A percentile compares a stretch with the other conserved stretches of the same genome.
phyloP scores from a whole-genome alignment of 2,797 vertebrate species.

The Cynodonichthys magdalenae region DNA sequence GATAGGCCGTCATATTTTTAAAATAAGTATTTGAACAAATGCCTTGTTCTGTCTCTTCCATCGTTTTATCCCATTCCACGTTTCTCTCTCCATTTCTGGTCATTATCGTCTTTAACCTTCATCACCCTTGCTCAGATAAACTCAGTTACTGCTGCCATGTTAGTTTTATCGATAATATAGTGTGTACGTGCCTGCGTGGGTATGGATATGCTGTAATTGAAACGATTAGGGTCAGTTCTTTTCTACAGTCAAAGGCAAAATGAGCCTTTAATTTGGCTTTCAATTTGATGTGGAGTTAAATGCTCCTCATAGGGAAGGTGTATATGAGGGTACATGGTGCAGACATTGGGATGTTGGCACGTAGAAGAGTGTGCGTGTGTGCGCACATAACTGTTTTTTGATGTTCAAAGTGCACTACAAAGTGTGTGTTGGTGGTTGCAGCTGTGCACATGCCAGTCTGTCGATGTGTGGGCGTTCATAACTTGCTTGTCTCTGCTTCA shows the following conservation, averaged over 20 bases:
- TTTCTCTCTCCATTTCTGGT: constrained; percentile 29
- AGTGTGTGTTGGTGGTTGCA: constrained; percentile 18
- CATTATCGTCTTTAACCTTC: constrained; percentile 47
- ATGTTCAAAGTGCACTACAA: constrained; percentile 16
- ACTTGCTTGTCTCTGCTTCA: constrained; percentile 60
- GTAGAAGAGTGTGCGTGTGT: neutral
- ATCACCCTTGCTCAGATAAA: constrained; percentile 42
- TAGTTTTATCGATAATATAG: constrained; percentile 24
- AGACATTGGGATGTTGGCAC: neutral
- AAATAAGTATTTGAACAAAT: constrained; percentile 48
- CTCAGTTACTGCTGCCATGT: constrained; percentile 26
- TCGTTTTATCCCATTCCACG: constrained; percentile 44
- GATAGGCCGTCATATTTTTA: constrained; percentile 55
- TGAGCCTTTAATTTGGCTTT: constrained; percentile 72
- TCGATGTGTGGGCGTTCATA: constrained; percentile 45
- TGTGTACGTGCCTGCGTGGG: constrained; percentile 4
- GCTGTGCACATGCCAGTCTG: constrained; percentile 7
- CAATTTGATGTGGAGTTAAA: constrained; percentile 73
- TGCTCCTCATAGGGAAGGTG: constrained; percentile 42
- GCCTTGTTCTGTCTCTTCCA: constrained; percentile 44
- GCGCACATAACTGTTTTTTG: neutral
- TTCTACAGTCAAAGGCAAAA: constrained; percentile 64
- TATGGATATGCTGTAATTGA: constrained; percentile 67
- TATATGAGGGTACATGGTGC: neutral
- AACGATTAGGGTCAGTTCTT: constrained; percentile 57